Evolutionary conservation across 2,888 invertebrate species (phyloP), one percentile per base, ranked within the genome.

Genomic region (Heliconius hortense): DNA sequence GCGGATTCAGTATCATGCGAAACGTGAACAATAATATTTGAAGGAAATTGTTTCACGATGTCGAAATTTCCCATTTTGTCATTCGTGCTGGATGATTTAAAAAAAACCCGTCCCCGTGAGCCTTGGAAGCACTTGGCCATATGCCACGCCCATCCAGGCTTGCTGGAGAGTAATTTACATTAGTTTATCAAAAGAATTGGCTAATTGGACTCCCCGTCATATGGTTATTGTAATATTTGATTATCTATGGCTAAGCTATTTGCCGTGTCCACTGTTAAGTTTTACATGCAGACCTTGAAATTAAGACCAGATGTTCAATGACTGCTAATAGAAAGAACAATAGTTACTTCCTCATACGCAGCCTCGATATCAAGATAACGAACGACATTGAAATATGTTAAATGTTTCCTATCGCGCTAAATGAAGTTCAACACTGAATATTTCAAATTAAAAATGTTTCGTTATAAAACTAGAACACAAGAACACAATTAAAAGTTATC

Each of bases 311-410:
- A 86, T 88, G 87, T 86, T 67, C 82, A 84, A 82, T 83, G 82
- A 82, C 82, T 82, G 81, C 82, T 88, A 87, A 88, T 87, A 86
- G 85, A 86, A 83, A 72, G 85, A 88, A 90, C 88, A 90, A 89
- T 89, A 88, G 86, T 85, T 86, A 66, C 86, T 92, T 92, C 92
- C 92, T 91, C 89, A 87, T 91, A 90, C 92, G 91, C 90, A 90
- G 88, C 87, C 81, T 82, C 84, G 88, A 88, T 87, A 90, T 88
- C 89, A 87, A 88, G 88, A 88, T 89, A 89, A 77, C 79, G 76
- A 78, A 85, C 89, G 90, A 87, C 90, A 91, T 90, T 91, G 90
- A 90, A 88, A 86, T 85, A 85, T 83, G 87, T 85, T 89, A 83
- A 83, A 86, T 83, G 84, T 89, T 89, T 89, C 66, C 69, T 69